A percentile compares a stretch with the other conserved stretches of the same genome.
These are phyloP conservation scores for Siniperca knerii DNA, from an alignment of 2,113 vertebrate genomes.

Conservation along the genomic window DNA sequence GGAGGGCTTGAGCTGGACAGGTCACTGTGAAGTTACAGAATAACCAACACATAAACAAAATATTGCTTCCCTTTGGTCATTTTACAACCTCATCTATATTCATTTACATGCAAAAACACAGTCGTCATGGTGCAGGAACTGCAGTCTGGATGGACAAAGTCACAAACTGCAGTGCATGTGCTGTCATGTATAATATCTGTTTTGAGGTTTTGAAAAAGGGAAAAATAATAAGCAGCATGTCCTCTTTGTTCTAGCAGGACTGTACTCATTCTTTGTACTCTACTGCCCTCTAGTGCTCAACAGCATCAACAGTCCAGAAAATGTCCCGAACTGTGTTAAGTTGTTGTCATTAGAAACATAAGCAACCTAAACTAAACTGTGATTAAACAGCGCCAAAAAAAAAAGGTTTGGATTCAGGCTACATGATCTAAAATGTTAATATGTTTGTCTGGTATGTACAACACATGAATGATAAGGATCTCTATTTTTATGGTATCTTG, in stretches of 20 bases:
- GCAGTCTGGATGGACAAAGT: background rate
- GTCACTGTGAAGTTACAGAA: slow-evolving; percentile 52
- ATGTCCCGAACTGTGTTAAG: background rate
- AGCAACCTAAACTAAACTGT: background rate
- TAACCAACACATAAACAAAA: background rate
- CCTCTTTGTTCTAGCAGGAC: background rate
- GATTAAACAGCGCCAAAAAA: background rate
- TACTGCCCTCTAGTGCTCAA: slow-evolving; percentile 78
- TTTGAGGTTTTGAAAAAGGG: slow-evolving; percentile 4
- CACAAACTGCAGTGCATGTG: background rate
- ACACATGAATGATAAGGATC: background rate
- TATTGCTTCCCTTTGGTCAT: background rate
- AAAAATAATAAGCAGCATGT: background rate
- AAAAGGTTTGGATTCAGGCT: background rate
- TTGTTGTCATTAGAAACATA: background rate
- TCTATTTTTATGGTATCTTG: background rate
- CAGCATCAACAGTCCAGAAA: background rate
- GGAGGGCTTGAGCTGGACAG: slow-evolving; percentile 18
- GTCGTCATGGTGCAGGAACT: background rate
- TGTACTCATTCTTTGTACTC: slow-evolving; percentile 50
- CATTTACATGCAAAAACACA: background rate
- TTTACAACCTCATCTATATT: background rate
- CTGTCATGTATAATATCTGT: background rate
- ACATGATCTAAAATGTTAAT: background rate
- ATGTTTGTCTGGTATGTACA: background rate